Evolutionary conservation across 1,140 invertebrate genomes (phyloP).

Genomic region (Microvelia longipes): DNA sequence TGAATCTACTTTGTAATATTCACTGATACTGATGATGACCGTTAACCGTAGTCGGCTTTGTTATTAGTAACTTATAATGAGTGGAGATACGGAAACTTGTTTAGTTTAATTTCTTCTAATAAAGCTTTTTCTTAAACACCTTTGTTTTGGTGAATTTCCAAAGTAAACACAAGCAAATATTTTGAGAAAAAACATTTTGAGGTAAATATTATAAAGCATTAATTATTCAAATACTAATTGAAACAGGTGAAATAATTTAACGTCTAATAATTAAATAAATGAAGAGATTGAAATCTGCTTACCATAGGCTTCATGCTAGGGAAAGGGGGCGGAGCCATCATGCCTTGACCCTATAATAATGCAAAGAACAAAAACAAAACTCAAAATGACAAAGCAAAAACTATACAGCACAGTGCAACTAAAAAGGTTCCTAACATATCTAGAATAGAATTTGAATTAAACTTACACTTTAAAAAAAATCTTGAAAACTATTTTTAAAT

Average conservation of each 20-base stretch:
- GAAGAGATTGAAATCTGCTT: conserved; percentile 8
- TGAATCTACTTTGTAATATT: no score
- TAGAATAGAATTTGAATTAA: no score
- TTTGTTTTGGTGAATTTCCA: background rate
- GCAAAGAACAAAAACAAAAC: conserved; percentile 1
- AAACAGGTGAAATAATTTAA: background rate
- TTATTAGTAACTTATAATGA: no score
- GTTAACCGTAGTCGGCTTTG: no score
- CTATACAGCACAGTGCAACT: background rate
- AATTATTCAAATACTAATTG: background rate
- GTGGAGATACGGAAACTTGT: background rate
- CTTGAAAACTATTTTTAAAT: no score
- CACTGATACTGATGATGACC: no score
- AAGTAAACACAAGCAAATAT: background rate
- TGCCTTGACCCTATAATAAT: conserved; percentile 21
- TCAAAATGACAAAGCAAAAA: background rate
- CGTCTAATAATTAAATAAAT: background rate
- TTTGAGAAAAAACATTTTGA: background rate
- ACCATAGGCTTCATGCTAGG: conserved; percentile 17
- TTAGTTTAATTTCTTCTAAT: background rate
- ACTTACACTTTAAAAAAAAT: no score
- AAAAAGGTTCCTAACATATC: no score
- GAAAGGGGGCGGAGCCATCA: conserved; percentile 16
- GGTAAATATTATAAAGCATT: conserved; percentile 1
- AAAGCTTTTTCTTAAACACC: no score